Evolutionary conservation across 2,113 vertebrate species (phyloP).

Genomic region (Perccottus glenii): DNA sequence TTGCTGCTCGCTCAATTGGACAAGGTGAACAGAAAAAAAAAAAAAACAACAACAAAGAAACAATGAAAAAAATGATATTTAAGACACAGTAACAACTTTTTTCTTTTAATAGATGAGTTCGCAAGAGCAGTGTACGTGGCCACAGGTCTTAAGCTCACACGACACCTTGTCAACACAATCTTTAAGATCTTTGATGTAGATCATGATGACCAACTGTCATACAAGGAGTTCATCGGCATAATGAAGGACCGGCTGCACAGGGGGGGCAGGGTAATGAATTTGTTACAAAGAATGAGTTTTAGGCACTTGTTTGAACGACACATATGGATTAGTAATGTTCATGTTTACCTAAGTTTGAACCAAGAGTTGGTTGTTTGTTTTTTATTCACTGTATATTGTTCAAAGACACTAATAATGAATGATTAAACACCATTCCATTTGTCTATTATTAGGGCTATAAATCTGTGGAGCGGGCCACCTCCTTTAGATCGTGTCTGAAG

Average conservation of each 20-base stretch:
- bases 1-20: constrained; percentile 95
- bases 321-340: background rate
- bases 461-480: constrained; percentile 88
- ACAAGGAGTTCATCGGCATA: constrained; percentile 98
- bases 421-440: no score
- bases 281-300: background rate
- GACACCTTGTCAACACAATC: constrained; percentile 95
- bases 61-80: no score
- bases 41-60: background rate
- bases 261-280: constrained; percentile 88
- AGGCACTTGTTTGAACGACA: background rate
- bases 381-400: background rate
- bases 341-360: no score
- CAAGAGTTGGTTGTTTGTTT: background rate
- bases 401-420: no score
- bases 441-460: constrained; percentile 87
- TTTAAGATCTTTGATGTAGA: constrained; percentile 99
- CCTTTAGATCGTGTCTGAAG: constrained; percentile 96
- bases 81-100: background rate
- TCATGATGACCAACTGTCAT: constrained; percentile 95
- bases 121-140: constrained; percentile 96
- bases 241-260: constrained; percentile 98
- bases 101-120: constrained; percentile 90
- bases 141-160: constrained; percentile 93
- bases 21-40: constrained; percentile 82